Conservation (phyloP, 1,140 invertebrate species). For the Anastatus disparis region DNA sequence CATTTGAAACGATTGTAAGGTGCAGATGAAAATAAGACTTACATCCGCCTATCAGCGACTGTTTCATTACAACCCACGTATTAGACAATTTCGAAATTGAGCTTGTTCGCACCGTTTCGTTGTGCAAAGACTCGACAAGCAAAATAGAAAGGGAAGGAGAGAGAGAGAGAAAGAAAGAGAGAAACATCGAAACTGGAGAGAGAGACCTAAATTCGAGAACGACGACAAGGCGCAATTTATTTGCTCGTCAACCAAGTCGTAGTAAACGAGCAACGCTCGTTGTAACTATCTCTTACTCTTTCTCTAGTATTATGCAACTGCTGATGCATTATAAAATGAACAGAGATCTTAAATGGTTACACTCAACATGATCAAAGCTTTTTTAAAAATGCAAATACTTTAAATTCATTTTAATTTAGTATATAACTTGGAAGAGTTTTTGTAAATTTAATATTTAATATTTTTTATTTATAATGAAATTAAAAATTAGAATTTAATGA, state of each 20-base stretch:
- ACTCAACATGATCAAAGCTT: too few relatives aligned
- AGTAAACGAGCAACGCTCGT: neutral
- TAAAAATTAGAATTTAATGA: too few relatives aligned
- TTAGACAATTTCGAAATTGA: conserved; percentile 11
- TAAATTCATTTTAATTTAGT: too few relatives aligned
- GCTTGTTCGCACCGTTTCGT: neutral
- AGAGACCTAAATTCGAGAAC: conserved; percentile 13
- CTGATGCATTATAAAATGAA: neutral
- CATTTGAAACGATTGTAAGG: too few relatives aligned
- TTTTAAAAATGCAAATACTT: too few relatives aligned
- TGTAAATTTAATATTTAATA: too few relatives aligned
- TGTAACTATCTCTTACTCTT: conserved; percentile 3
- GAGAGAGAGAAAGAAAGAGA: too few relatives aligned
- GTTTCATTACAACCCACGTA: conserved; percentile 2
- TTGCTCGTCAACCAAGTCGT: conserved; percentile 9
- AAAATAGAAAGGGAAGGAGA: too few relatives aligned
- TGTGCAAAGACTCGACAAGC: neutral
- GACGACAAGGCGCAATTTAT: conserved; percentile 23
- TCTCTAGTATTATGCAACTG: neutral
- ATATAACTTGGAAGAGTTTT: too few relatives aligned
- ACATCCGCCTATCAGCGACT: neutral
- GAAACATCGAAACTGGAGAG: too few relatives aligned
- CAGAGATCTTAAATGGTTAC: too few relatives aligned
- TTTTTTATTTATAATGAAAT: too few relatives aligned
- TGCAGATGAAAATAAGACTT: neutral